Evolutionary conservation across 2,113 vertebrate species (phyloP), one percentile per base, ranked within the genome.

Genomic region (Serilophus lunatus): DNA sequence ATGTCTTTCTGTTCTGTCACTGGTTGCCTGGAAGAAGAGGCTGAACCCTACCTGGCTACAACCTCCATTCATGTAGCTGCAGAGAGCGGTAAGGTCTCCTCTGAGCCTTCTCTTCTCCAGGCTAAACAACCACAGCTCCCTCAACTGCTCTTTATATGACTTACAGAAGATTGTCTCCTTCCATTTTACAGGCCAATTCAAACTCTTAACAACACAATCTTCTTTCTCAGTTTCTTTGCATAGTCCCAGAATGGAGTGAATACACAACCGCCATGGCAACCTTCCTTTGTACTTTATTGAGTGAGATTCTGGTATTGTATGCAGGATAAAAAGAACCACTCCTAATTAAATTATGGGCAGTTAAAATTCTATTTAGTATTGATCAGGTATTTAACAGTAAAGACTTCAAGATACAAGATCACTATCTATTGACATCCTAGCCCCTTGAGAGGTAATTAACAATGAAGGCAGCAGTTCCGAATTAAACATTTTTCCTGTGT

Each of bases 301-400:
- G 72, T 78, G 77, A 86, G 57, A 86, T 93, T 89, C 88, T 94
- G 49, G 38, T 68, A 88, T 83, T 93, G 88, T 84, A 91, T 78
- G 40, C 38, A 40, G 36, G 69, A 95, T 93, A 88, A 94, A 95
- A 93, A 65, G 86, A 95, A 95, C 86, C 69, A 86, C 74, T 95
- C 31, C 69, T 95, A 97, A 97, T 97, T 97, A 97, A 97, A 97
- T 96, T 83, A 93, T 29, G 91, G 69, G 69, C 94, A 94, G 92
- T 97, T 96, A 96, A 93, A 97, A 93, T 96, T 97, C 90, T 96
- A 71, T 94, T 96, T 95, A 93, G 77, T 96, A 97, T 96, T 94
- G 96, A 97, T 95, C 88, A 91, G 44, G 77, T 83, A 91, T 97
- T 97, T 97, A 97, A 96, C 88, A 96, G 83, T 64, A 84, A 92